Evolutionary conservation across 1,140 invertebrate species (phyloP), one percentile per base, ranked within the genome.

Genomic region (Drosophila pseudoobscura): DNA sequence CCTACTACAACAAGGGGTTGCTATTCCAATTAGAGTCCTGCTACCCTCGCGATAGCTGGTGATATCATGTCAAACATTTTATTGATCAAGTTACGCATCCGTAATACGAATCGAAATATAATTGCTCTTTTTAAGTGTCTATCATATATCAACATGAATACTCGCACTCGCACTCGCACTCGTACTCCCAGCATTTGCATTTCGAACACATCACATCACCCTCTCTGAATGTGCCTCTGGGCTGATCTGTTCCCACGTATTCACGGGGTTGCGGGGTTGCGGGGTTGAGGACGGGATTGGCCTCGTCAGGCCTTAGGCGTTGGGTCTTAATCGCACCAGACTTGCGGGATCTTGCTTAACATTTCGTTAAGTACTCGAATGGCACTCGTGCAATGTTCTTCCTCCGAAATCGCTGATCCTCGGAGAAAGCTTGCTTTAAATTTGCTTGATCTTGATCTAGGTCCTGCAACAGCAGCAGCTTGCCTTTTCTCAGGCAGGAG

Each of bases 51-150:
- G 59, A 39, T 11, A 35, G 29, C 35, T 80, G 64, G 41, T 59
- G 65, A 69, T 90, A 78, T 88, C 83, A 90, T 90, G 77, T 71
- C 88, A 77, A 84, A 83, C 78, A 68, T 77, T 90, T 90, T 90
- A 90, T 90, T 90, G 88, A 87, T 88, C 88, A 88, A 78, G 88
- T 90, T 90, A 84, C 88, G 82, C 69, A 83, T 90, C 79, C 77
- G 87, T 80, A 87, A 87, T 83, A 82, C 55, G 79, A 90, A 90
- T 83, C 83, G 83, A 88, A 88, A 79, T 74, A 88, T 83, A 88
- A 88, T 88, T 88, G 83, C 83, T 78, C 83, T 52, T 76, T 88
- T 88, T 71, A 87, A 88, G 59, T 87, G 82, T 70, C 83, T 78
- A 65, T 88, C 78, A 82, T 83, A 62, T 82, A 75, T 88, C 77